Evolutionary conservation across 2,888 invertebrate genomes (phyloP).

Genomic region (Quadroppia sp.): DNA sequence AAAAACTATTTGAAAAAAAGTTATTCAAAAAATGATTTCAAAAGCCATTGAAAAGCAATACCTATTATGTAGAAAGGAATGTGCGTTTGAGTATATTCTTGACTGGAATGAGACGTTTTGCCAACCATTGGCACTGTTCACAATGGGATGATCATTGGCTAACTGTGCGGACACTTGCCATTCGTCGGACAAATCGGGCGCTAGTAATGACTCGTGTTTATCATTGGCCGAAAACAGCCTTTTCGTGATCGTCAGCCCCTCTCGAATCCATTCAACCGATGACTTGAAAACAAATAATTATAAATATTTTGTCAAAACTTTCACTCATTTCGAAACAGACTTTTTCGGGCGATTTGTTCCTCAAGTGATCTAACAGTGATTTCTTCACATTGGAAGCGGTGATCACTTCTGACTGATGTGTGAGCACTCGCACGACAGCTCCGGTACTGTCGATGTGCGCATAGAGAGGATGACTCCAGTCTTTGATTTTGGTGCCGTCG

Average conservation of each 20-base stretch:
- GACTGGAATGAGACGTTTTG: constrained; percentile 44
- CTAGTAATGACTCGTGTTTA: constrained; percentile 35
- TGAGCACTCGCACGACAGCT: constrained; percentile 12
- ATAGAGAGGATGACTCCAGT: constrained; percentile 31
- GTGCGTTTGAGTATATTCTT: constrained; percentile 40
- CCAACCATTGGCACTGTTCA: constrained; percentile 40
- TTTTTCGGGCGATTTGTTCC: constrained; percentile 36
- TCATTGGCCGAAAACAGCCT: constrained; percentile 17
- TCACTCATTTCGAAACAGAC: not conserved
- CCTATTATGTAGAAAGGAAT: constrained; percentile 42
- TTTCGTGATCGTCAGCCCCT: constrained; percentile 18
- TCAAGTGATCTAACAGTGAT: constrained; percentile 31
- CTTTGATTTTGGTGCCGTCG: not conserved
- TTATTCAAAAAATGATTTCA: too few relatives aligned
- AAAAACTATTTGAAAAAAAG: constrained; percentile 8
- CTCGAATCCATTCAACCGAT: constrained; percentile 17
- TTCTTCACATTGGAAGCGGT: constrained; percentile 39
- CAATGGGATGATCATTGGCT: constrained; percentile 41
- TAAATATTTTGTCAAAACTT: not conserved
- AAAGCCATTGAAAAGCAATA: not conserved
- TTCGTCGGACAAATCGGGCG: constrained; percentile 37
- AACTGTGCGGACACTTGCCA: constrained; percentile 39
- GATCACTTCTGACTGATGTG: constrained; percentile 11
- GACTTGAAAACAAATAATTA: not conserved
- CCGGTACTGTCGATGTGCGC: constrained; percentile 36